Conservation (phyloP, 2,797 vertebrate species). For the Zenarchopterus dispar region DNA sequence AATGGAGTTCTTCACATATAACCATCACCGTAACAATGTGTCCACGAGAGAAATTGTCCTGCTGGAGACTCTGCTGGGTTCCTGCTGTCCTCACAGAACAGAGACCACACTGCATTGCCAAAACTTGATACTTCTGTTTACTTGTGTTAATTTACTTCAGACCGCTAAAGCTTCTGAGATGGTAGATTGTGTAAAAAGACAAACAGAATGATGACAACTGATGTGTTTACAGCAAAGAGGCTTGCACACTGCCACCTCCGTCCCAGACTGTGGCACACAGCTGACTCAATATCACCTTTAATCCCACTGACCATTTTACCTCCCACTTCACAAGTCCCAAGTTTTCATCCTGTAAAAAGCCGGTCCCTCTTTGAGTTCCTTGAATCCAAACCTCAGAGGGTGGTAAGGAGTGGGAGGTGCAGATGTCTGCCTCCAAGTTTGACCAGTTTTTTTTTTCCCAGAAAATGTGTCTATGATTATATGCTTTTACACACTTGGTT, state of each 20-base stretch:
- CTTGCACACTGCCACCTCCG: conserved; percentile 35
- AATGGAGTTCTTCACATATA: conserved; percentile 54
- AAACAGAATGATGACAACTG: neutral
- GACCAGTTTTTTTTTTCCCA: neutral
- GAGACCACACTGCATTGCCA: conserved; percentile 7
- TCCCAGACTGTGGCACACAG: conserved; percentile 4
- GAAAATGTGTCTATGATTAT: no score
- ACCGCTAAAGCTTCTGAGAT: no score
- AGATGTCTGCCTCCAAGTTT: conserved; percentile 23
- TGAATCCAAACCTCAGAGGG: conserved; percentile 24
- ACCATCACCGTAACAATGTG: conserved; percentile 66
- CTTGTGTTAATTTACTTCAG: conserved; percentile 11
- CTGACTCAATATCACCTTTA: conserved; percentile 23
- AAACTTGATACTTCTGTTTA: neutral
- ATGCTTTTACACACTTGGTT: no score
- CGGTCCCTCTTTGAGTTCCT: conserved; percentile 5
- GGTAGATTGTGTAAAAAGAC: no score
- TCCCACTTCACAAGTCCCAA: conserved; percentile 17
- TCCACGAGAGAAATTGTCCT: conserved; percentile 37
- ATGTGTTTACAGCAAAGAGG: conserved; percentile 41
- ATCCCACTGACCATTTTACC: conserved; percentile 49
- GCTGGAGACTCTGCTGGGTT: conserved; percentile 36
- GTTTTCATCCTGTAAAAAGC: conserved; percentile 24
- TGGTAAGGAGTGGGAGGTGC: conserved; percentile 23
- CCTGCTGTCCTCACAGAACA: conserved; percentile 14